Evolutionary conservation across 53 echinoderm and acorn worm genomes (phyloP).

Genomic region (Paracentrotus lividus): DNA sequence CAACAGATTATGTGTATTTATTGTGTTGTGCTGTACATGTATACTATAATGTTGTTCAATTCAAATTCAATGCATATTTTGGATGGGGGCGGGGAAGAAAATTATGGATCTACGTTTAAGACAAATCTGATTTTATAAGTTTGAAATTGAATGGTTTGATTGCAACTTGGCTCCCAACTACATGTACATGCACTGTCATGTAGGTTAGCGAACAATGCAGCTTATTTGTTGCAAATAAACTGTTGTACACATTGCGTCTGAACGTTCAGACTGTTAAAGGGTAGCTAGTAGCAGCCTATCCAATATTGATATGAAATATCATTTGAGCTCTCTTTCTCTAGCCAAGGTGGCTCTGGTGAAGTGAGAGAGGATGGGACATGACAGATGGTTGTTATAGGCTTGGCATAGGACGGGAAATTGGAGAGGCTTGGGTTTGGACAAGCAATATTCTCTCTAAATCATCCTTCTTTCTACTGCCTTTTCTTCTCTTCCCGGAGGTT

Average conservation of each 20-base stretch:
- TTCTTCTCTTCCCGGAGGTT: constrained; percentile 7
- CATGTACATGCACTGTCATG: too few species aligned
- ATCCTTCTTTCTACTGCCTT: background rate
- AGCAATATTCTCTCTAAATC: constrained; percentile 16
- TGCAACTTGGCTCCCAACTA: background rate
- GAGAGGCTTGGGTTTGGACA: constrained; percentile 30
- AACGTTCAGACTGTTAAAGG: background rate
- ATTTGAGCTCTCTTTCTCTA: constrained; percentile 8
- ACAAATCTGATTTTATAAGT: background rate
- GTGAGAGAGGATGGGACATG: constrained; percentile 39
- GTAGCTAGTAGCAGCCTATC: constrained; percentile 16
- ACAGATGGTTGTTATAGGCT: constrained; percentile 49
- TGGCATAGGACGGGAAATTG: constrained; percentile 35
- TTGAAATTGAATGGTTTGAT: background rate
- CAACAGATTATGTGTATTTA: too few species aligned
- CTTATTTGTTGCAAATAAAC: too few species aligned
- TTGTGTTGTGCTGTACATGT: too few species aligned
- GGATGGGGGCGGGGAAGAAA: too few species aligned
- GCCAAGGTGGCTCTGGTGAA: constrained; percentile 21
- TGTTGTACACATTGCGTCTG: background rate
- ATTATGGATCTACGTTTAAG: too few species aligned
- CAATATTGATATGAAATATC: constrained; percentile 59
- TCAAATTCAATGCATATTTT: too few species aligned
- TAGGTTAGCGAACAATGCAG: too few species aligned
- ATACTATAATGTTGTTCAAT: too few species aligned